These are phyloP conservation scores for Nicator chloris DNA, from an alignment of 2,113 vertebrate genomes.

Conservation along the genomic window DNA sequence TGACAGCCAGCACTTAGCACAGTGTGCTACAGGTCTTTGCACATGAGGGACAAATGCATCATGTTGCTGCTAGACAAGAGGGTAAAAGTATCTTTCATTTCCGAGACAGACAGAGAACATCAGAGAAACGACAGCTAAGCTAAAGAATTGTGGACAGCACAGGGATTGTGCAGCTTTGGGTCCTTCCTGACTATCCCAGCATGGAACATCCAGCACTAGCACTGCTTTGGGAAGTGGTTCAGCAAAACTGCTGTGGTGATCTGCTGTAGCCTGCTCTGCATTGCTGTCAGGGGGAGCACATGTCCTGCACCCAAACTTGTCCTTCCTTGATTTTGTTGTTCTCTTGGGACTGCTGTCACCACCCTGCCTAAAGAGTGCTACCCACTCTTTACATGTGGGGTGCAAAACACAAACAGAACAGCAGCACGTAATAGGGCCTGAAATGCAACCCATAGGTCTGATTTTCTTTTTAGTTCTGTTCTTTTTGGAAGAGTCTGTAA, in stretches of 20 bases:
- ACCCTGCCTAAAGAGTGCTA: not conserved
- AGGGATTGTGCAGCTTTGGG: not conserved
- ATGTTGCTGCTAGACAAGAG: not conserved
- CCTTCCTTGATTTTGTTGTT: not conserved
- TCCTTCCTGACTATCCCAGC: not conserved
- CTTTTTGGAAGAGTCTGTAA: not conserved
- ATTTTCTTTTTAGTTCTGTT: not conserved
- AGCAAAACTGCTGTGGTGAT: not conserved
- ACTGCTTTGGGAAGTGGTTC: not conserved
- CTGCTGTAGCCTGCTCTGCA: rapidly evolving
- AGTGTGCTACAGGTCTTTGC: not conserved
- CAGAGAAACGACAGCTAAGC: not conserved
- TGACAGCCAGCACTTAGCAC: not conserved
- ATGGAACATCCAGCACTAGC: not conserved
- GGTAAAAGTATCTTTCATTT: not conserved
- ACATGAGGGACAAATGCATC: too few relatives aligned
- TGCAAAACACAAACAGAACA: not conserved
- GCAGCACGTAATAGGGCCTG: not conserved
- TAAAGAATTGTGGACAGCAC: not conserved
- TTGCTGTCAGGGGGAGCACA: not conserved
- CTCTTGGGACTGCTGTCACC: not conserved
- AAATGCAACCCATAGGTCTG: not conserved
- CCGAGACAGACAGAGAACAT: not conserved
- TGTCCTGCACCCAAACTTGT: not conserved
- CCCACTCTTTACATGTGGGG: not conserved